Evolutionary conservation across 2,888 invertebrate species (phyloP).

Genomic region (Rosalia funebris): DNA sequence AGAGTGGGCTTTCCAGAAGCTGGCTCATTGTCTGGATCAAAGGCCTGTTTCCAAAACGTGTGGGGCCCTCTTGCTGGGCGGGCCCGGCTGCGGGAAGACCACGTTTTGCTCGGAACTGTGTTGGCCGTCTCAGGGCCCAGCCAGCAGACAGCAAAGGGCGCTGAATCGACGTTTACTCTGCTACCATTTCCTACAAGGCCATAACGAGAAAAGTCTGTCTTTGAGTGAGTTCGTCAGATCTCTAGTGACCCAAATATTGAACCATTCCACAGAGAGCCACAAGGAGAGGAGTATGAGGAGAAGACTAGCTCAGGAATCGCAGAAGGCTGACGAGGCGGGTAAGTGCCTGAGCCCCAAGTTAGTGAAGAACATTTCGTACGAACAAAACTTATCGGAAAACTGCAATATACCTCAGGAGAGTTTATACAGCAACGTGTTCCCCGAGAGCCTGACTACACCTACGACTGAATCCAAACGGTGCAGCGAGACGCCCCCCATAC

Average conservation of each 20-base stretch:
- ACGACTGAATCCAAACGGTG: constrained; percentile 50
- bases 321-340: constrained; percentile 39
- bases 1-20: constrained; percentile 96
- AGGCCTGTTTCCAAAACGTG: constrained; percentile 85
- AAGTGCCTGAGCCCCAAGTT: constrained; percentile 41
- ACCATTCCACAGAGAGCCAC: constrained; percentile 70
- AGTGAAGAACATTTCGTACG: constrained; percentile 47
- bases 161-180: constrained; percentile 84
- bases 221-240: constrained; percentile 87
- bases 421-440: constrained; percentile 58
- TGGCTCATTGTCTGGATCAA: constrained; percentile 91
- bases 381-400: constrained; percentile 51
- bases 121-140: constrained; percentile 74
- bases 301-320: constrained; percentile 55
- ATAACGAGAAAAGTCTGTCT: constrained; percentile 85
- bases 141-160: constrained; percentile 76
- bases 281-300: constrained; percentile 62
- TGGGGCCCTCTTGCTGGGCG: constrained; percentile 87
- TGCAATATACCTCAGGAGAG: constrained; percentile 53
- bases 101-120: constrained; percentile 86
- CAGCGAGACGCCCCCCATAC: constrained; percentile 59
- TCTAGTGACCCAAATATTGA: constrained; percentile 84
- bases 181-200: constrained; percentile 87
- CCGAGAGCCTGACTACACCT: constrained; percentile 53
- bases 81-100: constrained; percentile 95